A percentile compares a stretch with the other conserved stretches of the same genome.
Conservation (phyloP, 2,888 invertebrate species). For the Agonopterix subpropinquella region DNA sequence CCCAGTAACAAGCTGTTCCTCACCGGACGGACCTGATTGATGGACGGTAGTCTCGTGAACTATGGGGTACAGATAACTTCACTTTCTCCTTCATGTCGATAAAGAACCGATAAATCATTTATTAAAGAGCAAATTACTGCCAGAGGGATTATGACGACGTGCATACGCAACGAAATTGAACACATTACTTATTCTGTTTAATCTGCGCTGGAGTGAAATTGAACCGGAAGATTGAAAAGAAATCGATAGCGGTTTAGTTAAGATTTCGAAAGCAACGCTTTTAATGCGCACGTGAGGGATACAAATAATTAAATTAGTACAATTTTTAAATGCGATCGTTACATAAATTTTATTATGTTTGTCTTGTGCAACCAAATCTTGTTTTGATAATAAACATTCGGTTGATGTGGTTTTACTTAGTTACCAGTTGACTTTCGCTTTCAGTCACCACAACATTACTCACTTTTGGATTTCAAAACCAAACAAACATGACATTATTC, state of each 20-base stretch:
- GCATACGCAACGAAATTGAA: constrained; percentile 25
- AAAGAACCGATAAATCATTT: constrained; percentile 45
- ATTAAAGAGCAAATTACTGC: constrained; percentile 43
- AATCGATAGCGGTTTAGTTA: constrained; percentile 47
- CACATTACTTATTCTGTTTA: constrained; percentile 32
- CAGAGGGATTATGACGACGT: constrained; percentile 24
- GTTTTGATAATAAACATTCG: too few relatives aligned
- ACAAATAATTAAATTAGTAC: background rate
- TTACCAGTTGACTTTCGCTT: too few relatives aligned
- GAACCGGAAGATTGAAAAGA: constrained; percentile 58
- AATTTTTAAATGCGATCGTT: too few relatives aligned
- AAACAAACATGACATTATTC: too few relatives aligned
- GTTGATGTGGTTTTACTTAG: too few relatives aligned
- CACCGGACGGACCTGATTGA: constrained; percentile 27
- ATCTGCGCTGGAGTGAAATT: constrained; percentile 45
- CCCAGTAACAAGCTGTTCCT: constrained; percentile 8
- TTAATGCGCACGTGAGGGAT: background rate
- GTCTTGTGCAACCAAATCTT: too few relatives aligned
- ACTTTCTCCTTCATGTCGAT: constrained; percentile 52
- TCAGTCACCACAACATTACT: background rate
- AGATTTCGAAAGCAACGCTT: constrained; percentile 38
- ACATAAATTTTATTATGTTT: too few relatives aligned
- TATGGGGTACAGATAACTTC: constrained; percentile 37
- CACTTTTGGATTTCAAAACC: background rate
- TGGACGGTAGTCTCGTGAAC: constrained; percentile 40